Evolutionary conservation across 2,113 vertebrate genomes (phyloP), one percentile per base, ranked within the genome.

Genomic region (Nerophis lumbriciformis): DNA sequence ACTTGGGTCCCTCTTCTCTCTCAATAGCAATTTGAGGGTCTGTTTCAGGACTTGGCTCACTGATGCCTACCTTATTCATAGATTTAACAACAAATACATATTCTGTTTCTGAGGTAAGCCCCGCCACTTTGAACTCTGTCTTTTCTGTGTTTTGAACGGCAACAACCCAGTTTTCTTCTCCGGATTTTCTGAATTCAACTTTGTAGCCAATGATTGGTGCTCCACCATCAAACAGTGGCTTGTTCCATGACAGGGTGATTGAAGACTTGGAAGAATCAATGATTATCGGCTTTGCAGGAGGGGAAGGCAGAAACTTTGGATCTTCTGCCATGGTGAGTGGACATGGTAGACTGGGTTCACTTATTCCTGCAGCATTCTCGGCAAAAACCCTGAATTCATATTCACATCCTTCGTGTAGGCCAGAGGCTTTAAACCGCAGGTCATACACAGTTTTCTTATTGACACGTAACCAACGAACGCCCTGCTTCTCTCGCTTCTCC

Each of bases 401-500:
- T 76, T 99, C 95, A 73, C 90, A 93, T 73, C 95, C 94, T 64
- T 94, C 91, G 59, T 93, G 92, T 10, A 99, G 92, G 71, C 95
- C 92, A 7, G 92, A 86, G 63, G 95, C 94, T 85, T 99, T 99
- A 59, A 97, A 93, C 86, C 97, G 92, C 58, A 97, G 87, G 82
- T 99, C 97, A 85, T 95, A 98, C 63, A 99, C 95, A 66, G 93
- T 91, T 66, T 95, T 99, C 89, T 98, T 98, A 83, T 98, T 98
- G 38, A 99, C 94, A 70, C 94, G 93, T 53, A 93, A 85, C 97
- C 97, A 99, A 55, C 93, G 91, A 13, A 98, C 84, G 62, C 95
- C 94, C 60, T 93, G 91, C 86, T 98, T 99, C 80, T 99, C 97
- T 67, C 94, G 90, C 66, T 94, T 95, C 87, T 99, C 97, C 83